Base-by-base conservation (phyloP, 2,113 vertebrate genomes). In the Odobenus rosmarus region DNA sequence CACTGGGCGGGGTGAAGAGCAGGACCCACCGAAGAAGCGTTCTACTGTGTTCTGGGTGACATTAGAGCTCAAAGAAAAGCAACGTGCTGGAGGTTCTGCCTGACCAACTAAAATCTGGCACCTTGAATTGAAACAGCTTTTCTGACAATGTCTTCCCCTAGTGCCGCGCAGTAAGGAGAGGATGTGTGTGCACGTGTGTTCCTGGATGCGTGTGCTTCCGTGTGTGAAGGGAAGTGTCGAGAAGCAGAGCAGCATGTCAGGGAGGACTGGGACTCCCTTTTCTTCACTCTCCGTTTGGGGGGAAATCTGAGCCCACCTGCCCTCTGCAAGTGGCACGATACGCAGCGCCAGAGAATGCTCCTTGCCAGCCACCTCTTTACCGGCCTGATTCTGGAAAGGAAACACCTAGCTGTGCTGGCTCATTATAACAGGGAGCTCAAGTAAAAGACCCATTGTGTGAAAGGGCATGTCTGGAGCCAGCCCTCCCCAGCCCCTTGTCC, bases 401-500 rank as follows among this genome's bases (percentile, higher is more conserved):
- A 19, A 26, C 1, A 24, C 79, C 23, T 28, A 8, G 5, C 28
- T 2, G 13, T 1, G 24, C 16, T 1, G 1, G 28, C 15, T 14
- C 4, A n/a, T 80, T 24, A 36, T 7, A 72, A 23, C 28, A 16
- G 10, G 5, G 8, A n/a, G 46, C 23, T 4, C 55, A 6, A 7
- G 46, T 62, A 26, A 33, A 72, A 11, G 36, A 33, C 46, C 49
- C 8, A 1, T 5, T 0, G 1, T 5, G 1, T 33, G 39, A 16
- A 33, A 7, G 7, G 5, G 14, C 23, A 0, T 1, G 11, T 9
- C 14, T 23, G 31, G 24, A n/a, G 3, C 51, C 3, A 0, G 16
- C 13, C 28, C 42, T 28, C 57, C 76, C 21, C 71, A 7, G 19
- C 39, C 23, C 19, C 46, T 31, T 74, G 7, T 51, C 46, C n/a